Conservation (phyloP, 2,888 invertebrate species). For the Apodemia duryi region DNA sequence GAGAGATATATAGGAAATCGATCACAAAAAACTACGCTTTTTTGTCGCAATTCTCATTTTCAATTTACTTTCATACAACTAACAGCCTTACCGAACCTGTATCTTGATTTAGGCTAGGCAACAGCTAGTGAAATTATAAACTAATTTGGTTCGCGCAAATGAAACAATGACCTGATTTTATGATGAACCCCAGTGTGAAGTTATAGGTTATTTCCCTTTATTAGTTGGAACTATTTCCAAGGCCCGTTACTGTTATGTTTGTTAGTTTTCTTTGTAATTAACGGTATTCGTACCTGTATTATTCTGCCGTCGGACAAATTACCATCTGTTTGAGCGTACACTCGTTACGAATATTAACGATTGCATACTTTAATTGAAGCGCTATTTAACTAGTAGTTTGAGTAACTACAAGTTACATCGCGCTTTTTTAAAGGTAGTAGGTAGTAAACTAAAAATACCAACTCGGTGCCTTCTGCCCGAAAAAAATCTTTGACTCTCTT, state of each 20-base stretch:
- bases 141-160: background rate
- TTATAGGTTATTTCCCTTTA: background rate
- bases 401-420: too few relatives aligned
- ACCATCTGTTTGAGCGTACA: conserved; percentile 2
- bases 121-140: background rate
- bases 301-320: conserved; percentile 11
- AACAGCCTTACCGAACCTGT: background rate
- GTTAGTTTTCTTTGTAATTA: conserved; percentile 14
- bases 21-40: too few relatives aligned
- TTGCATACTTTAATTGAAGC: conserved; percentile 1
- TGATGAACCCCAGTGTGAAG: background rate
- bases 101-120: too few relatives aligned
- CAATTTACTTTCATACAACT: background rate
- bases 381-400: background rate
- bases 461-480: too few relatives aligned
- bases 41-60: conserved; percentile 16
- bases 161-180: background rate
- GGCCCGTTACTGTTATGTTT: conserved; percentile 9
- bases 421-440: too few relatives aligned
- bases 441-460: too few relatives aligned
- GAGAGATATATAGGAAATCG: too few relatives aligned
- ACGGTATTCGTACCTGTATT: conserved; percentile 10
- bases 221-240: conserved; percentile 1
- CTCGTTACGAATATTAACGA: conserved; percentile 11
- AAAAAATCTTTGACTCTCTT: too few relatives aligned